These are phyloP conservation scores for Zoanthus sansibaricus DNA, from an alignment of 92 coral and sea anemone genomes.

Conservation along the genomic window DNA sequence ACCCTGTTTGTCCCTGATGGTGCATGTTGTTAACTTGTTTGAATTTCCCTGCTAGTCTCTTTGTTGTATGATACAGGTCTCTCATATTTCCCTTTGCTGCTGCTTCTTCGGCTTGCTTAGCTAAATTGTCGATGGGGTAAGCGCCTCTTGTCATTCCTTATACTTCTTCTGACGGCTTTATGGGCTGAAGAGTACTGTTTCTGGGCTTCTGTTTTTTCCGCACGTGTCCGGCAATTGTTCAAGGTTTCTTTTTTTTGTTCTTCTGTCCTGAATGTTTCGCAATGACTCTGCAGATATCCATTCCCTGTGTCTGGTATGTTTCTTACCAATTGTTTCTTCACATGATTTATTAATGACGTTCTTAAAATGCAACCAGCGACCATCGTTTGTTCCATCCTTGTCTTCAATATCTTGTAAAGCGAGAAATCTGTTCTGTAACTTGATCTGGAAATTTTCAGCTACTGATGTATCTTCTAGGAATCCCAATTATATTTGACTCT, in stretches of 20 bases:
- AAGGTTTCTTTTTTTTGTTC: not conserved
- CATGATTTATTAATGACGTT: not conserved
- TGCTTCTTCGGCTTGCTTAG: not conserved
- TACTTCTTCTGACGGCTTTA: not conserved
- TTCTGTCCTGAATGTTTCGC: not conserved
- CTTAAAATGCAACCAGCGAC: not conserved
- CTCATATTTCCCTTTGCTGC: constrained; percentile 7
- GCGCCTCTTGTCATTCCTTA: not conserved
- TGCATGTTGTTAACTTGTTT: no score
- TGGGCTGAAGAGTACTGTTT: not conserved
- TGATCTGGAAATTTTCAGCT: constrained; percentile 1
- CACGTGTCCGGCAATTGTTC: not conserved
- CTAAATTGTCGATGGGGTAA: not conserved
- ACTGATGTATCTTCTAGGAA: not conserved
- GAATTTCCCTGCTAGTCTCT: no score
- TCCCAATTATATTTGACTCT: not conserved
- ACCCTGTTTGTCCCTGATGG: no score
- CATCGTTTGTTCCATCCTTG: not conserved
- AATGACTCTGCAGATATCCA: not conserved
- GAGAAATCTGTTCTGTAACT: not conserved
- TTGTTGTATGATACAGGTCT: no score
- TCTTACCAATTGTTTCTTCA: not conserved
- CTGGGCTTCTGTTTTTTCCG: not conserved
- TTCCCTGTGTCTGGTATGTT: not conserved
- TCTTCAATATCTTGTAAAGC: not conserved